A percentile compares a stretch with the other conserved stretches of the same genome.
Evolutionary conservation across 1,140 invertebrate genomes (phyloP).

Genomic region (Plectrocnemia conspersa): DNA sequence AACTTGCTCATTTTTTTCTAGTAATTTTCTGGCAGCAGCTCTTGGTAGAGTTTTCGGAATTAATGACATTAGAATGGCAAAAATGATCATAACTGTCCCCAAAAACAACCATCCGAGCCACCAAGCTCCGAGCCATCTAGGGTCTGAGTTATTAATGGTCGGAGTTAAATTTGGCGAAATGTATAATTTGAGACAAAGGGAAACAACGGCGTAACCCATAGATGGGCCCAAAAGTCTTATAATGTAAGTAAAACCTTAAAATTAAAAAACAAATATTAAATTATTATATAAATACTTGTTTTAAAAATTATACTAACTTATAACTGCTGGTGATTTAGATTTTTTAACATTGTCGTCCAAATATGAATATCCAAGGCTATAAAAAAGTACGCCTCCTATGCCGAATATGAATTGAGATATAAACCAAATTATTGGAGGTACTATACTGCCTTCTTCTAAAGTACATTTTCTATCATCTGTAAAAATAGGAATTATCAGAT

Average conservation of each 20-base stretch:
- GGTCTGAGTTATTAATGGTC: constrained; percentile 62
- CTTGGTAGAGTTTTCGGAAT: constrained; percentile 62
- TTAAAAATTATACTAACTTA: constrained; percentile 47
- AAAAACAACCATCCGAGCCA: constrained; percentile 74
- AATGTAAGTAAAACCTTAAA: constrained; percentile 61
- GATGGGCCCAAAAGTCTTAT: constrained; percentile 66
- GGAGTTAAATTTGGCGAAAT: constrained; percentile 66
- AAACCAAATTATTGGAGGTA: constrained; percentile 57
- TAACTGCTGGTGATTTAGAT: constrained; percentile 61
- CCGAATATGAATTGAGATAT: constrained; percentile 62
- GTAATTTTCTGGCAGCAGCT: constrained; percentile 52
- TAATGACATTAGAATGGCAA: constrained; percentile 57
- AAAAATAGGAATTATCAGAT: too few relatives aligned
- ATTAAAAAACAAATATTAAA: neutral
- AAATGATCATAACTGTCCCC: constrained; percentile 57
- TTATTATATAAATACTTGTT: neutral
- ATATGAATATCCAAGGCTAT: constrained; percentile 62
- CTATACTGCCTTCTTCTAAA: constrained; percentile 53
- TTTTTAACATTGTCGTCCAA: constrained; percentile 68
- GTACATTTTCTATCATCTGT: constrained; percentile 40
- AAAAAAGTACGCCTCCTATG: constrained; percentile 60
- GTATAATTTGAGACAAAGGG: constrained; percentile 63
- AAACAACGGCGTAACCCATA: constrained; percentile 66
- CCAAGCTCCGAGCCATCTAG: constrained; percentile 75
- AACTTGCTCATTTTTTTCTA: constrained; percentile 44